Evolutionary conservation across 2,113 vertebrate genomes (phyloP), one percentile per base, ranked within the genome.

Genomic region (Xiphophorus hellerii): DNA sequence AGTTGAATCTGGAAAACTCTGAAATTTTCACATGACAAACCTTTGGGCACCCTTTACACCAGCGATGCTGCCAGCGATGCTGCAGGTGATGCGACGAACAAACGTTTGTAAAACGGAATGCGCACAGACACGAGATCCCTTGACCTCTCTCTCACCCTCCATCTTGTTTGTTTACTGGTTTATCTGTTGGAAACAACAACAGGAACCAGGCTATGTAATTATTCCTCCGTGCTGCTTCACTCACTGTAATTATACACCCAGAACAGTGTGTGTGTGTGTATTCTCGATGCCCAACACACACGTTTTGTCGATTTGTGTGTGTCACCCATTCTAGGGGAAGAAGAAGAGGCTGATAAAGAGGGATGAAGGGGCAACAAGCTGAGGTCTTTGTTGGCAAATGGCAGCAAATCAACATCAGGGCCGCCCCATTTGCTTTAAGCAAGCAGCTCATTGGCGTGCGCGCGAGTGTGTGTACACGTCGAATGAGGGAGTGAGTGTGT

Each of bases 181-280:
- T 92, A 91, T 93, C 90, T 87, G 88, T 89, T 84, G 87, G 88
- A 89, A 91, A 86, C 80, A 89, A 87, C 92, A 89, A 85, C 87
- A 86, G 76, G 80, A 73, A 84, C 69, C 88, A 79, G 86, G 82
- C 90, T 89, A 81, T 89, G 84, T 89, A 93, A 93, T 93, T 93
- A 92, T 92, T 92, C 90, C 90, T 92, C 79, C 88, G 92, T 87
- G 89, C 90, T 91, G 91, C 89, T 92, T 92, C 84, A 77, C 85
- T 91, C 85, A 75, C 85, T 89, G 87, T 92, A 93, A 93, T 93
- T 93, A 93, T 88, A 88, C 88, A 88, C 88, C 86, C 89, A 71
- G 84, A 86, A 79, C 48, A 29, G 77, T 80, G 69, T 79, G 60
- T 60, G 65, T 73, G 44, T 48, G 14, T 20, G 44, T 48, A 17